Base-by-base conservation (phyloP, 2,113 vertebrate species). In the Panurus biarmicus region DNA sequence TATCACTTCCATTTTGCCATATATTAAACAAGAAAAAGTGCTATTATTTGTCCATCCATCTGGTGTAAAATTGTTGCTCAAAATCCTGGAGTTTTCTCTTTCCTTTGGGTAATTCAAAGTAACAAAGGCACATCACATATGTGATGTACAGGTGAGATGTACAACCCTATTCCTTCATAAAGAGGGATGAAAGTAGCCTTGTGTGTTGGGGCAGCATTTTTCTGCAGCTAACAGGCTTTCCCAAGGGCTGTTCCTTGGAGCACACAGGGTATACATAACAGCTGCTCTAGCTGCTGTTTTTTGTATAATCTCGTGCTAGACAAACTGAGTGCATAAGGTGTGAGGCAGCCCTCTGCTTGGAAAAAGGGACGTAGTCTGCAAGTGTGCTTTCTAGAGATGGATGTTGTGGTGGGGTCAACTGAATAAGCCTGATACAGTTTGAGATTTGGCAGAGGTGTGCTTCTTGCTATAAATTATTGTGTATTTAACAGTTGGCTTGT, bases 401-500 rank as follows among this genome's bases (percentile, higher is more conserved):
- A 14, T 94, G 58, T 80, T 8, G 2, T 2, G 5, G 26, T 60
- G 48, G 69, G 40, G 65, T 86, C 84, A 81, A 11, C 25, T 71
- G 69, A 84, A 70, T 77, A 58, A 90, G 50, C 12, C 26, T 54
- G 26, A 25, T 47, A 10, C 6, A 25, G 31, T 33, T 53, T 58
- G 64, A 90, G 80, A 54, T 35, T 62, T 7, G 7, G 44, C 64
- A 89, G 51, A 28, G 75, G 47, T 77, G 16, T 62, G 14, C 33
- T 74, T 71, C 24, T 71, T 89, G 31, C 40, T 87, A 1, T 69
- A 53, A 91, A 82, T 91, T 42, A 50, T 12, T 60, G 51, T 71
- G 35, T 44, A 23, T 94, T 94, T 93, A 75, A 40, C 53, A 81
- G 51, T 26, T 94, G 76, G n/a, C 61, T 85, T 85, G 51, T 93